Base-by-base conservation (phyloP, 2,113 vertebrate species). In the Brachyistius frenatus region DNA sequence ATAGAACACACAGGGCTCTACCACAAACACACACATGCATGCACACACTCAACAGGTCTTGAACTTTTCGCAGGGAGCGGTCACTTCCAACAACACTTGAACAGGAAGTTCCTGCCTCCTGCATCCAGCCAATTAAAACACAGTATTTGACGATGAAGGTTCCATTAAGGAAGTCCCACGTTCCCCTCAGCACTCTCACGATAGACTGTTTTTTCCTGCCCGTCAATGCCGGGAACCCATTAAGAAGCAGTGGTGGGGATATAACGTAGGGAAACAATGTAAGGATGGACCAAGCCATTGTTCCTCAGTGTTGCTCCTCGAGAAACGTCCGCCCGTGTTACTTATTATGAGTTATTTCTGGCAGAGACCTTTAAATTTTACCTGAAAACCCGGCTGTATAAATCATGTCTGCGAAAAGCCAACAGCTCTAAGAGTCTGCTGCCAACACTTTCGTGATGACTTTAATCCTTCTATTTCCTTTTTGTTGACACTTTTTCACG, bases 151-250 rank as follows among this genome's bases (percentile, higher is more conserved):
- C 32, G 57, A 13, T 14, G 63, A 78, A 75, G 80, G 83, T 89
- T 91, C 84, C 90, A 92, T 86, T 85, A 81, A 89, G 93, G 91
- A 94, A 93, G 86, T 92, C 89, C 88, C 81, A 65, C 47, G 73
- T 85, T 86, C 69, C 79, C 82, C 71, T 68, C 73, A 54, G 80
- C 81, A 60, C 85, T 83, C 81, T 82, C 82, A 88, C 53, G 47
- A 83, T 82, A 78, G 63, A 50, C 55, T 93, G 90, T 93, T 93
- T 93, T 94, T 92, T 94, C 90, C 91, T 91, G 86, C 77, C 79
- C 87, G 84, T 90, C 92, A 92, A 93, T 90, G 89, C 83, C 85
- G 88, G 90, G 89, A 93, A 94, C 87, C 85, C 79, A 92, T 91
- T 93, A 90, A 90, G 84, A 82, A 88, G 85, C 85, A 74, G 79